These are phyloP conservation scores for Neotragus moschatus DNA, from an alignment of 2,113 vertebrate species.

Conservation along the genomic window DNA sequence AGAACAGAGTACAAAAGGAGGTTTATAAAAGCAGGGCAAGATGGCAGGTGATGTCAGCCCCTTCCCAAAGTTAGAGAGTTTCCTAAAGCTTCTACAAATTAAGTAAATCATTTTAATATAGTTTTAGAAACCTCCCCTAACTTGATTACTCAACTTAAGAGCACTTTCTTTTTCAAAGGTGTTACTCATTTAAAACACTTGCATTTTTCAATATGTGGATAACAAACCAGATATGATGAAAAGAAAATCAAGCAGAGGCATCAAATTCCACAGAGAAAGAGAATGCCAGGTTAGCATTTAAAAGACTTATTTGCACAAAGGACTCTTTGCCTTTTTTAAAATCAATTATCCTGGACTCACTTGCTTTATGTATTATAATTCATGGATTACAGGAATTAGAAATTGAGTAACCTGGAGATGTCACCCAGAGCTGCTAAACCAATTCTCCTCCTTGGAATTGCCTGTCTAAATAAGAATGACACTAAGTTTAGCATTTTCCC, in stretches of 20 bases:
- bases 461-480: slow-evolving; percentile 82
- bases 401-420: slow-evolving; percentile 83
- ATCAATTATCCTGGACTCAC: slow-evolving; percentile 74
- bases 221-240: background rate
- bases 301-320: slow-evolving; percentile 73
- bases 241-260: slow-evolving; percentile 47
- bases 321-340: slow-evolving; percentile 49
- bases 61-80: background rate
- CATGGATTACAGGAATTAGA: slow-evolving; percentile 78
- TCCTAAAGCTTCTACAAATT: background rate
- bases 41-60: background rate
- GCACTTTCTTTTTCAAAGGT: slow-evolving; percentile 16
- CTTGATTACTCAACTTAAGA: slow-evolving; percentile 1
- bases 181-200: slow-evolving; percentile 5
- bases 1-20: background rate
- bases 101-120: background rate
- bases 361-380: slow-evolving; percentile 78
- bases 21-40: background rate
- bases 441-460: slow-evolving; percentile 80
- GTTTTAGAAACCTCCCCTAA: slow-evolving; percentile 21
- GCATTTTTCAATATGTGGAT: background rate
- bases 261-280: slow-evolving; percentile 53
- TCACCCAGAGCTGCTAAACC: slow-evolving; percentile 78
- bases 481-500: slow-evolving; percentile 80
- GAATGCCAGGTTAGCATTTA: slow-evolving; percentile 73